Conservation (phyloP, 2,113 vertebrate genomes). For the Sclerurus mexicanus region DNA sequence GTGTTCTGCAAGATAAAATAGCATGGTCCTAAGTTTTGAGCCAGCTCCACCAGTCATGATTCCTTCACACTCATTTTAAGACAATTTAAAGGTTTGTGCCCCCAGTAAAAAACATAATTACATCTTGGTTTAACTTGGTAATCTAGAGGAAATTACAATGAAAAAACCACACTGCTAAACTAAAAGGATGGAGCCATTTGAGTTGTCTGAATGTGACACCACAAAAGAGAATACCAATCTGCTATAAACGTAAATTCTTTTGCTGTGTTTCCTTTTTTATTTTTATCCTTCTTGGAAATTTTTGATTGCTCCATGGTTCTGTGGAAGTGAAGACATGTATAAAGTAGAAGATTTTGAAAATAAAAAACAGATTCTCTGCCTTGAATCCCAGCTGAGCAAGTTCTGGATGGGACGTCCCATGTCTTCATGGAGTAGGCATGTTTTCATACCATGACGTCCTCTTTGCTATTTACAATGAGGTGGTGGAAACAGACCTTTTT, state of each 20-base stretch:
- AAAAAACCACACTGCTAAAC: neutral
- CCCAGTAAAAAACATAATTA: neutral
- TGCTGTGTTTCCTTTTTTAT: neutral
- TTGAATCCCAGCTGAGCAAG: neutral
- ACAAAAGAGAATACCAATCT: neutral
- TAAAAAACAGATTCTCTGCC: neutral
- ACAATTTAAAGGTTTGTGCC: neutral
- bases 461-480: neutral
- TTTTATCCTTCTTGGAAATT: neutral
- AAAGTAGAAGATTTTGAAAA: neutral
- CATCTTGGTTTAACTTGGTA: neutral
- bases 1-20: neutral
- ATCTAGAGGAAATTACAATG: neutral
- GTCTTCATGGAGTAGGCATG: rapidly evolving
- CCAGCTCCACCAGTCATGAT: neutral
- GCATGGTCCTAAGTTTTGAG: neutral
- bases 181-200: neutral
- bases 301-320: neutral
- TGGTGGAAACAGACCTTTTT: neutral
- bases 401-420: neutral
- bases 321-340: neutral
- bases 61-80: neutral
- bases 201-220: neutral
- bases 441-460: neutral
- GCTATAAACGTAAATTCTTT: neutral